A percentile compares a stretch with the other conserved stretches of the same genome.
Evolutionary conservation across 1,140 invertebrate genomes (phyloP).

Genomic region (Drosophila sucinea): DNA sequence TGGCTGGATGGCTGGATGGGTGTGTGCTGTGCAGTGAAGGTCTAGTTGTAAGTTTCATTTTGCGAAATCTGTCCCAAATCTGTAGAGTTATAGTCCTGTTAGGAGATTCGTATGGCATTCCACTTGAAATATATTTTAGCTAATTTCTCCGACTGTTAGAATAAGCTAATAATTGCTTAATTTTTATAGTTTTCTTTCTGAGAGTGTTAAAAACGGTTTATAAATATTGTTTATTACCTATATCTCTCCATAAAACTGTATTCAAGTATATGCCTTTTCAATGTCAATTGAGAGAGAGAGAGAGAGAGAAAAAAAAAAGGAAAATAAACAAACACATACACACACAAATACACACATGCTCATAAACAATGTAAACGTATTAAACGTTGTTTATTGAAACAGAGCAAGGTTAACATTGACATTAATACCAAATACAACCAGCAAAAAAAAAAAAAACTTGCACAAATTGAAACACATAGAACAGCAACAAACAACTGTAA

Average conservation of each 20-base stretch:
- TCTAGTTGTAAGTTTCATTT: not conserved
- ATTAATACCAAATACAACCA: constrained; percentile 71
- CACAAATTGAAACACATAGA: constrained; percentile 70
- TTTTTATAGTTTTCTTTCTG: no score
- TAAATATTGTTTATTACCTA: not conserved
- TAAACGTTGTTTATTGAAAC: constrained; percentile 48
- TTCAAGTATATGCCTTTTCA: not conserved
- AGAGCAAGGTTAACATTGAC: constrained; percentile 79
- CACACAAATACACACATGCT: not conserved
- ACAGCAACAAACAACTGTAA: constrained; percentile 67
- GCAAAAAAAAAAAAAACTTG: not conserved
- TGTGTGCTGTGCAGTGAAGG: constrained; percentile 1
- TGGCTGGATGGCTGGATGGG: not conserved
- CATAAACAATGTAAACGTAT: constrained; percentile 64
- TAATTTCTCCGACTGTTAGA: no score
- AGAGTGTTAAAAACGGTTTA: not conserved
- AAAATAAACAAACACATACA: not conserved
- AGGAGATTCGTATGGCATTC: no score
- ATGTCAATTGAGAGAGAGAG: not conserved
- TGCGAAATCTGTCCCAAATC: no score
- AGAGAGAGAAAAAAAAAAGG: no score
- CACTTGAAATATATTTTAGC: no score
- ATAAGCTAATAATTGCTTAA: no score
- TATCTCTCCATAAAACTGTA: not conserved
- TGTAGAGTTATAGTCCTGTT: no score